Evolutionary conservation across 2,797 vertebrate genomes (phyloP).

Genomic region (Oryzias dopingdopingensis): DNA sequence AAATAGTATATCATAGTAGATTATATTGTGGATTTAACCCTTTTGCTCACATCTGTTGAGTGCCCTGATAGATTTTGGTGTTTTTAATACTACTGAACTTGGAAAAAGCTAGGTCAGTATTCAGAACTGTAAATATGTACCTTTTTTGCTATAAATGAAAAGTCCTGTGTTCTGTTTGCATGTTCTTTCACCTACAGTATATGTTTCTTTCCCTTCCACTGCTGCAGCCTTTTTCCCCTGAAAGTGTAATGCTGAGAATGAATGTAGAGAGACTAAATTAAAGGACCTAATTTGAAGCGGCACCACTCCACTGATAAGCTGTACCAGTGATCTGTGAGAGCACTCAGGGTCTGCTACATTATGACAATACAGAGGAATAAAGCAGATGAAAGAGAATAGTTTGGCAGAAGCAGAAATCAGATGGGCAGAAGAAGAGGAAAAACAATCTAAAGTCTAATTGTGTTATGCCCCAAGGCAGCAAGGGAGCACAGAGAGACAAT

Average conservation of each 20-base stretch:
- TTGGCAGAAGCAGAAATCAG: slow-evolving; percentile 67
- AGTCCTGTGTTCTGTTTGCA: slow-evolving; percentile 27
- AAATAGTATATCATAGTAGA: not conserved
- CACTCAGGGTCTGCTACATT: slow-evolving; percentile 73
- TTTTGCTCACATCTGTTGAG: not conserved
- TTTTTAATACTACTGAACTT: not conserved
- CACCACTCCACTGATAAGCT: slow-evolving; percentile 72
- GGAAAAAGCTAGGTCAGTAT: slow-evolving; percentile 7
- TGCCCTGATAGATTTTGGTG: slow-evolving; percentile 1
- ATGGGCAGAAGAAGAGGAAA: slow-evolving; percentile 63
- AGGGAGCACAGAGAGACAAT: slow-evolving; percentile 53
- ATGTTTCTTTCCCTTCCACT: slow-evolving; percentile 50
- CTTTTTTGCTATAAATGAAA: slow-evolving; percentile 10
- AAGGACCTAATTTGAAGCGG: slow-evolving; percentile 71
- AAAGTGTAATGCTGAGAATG: slow-evolving; percentile 60
- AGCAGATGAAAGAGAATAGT: slow-evolving; percentile 69
- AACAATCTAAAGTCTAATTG: slow-evolving; percentile 70
- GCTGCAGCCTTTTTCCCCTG: slow-evolving; percentile 38
- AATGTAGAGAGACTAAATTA: slow-evolving; percentile 72
- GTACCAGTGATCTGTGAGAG: slow-evolving; percentile 72
- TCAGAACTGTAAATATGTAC: slow-evolving; percentile 8
- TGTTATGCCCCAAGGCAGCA: slow-evolving; percentile 61
- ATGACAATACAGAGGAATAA: slow-evolving; percentile 73
- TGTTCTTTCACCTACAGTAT: slow-evolving; percentile 43
- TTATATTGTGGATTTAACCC: not conserved